These are phyloP conservation scores for Eupeodes latifasciatus DNA, from an alignment of 2,888 invertebrate species.

Conservation along the genomic window DNA sequence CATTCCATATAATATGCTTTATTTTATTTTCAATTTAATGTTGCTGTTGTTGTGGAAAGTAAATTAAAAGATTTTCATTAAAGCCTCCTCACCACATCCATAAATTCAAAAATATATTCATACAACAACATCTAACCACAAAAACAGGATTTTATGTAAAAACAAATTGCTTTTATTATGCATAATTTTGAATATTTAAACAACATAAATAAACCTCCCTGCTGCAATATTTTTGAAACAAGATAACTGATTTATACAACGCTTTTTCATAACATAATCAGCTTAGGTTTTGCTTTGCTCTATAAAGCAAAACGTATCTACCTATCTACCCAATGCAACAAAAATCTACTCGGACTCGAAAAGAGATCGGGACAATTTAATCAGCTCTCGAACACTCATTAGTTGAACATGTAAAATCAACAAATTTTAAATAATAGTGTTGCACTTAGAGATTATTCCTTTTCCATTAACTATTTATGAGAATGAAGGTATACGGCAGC, in stretches of 20 bases:
- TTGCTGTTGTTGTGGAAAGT: too few species aligned
- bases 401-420: neutral
- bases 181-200: too few species aligned
- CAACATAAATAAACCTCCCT: neutral
- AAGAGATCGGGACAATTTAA: neutral
- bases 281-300: neutral
- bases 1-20: too few species aligned
- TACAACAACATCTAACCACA: too few species aligned
- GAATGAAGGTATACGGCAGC: too few species aligned
- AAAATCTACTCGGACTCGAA: neutral
- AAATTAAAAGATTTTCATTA: too few species aligned
- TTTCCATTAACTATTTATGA: neutral
- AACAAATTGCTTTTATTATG: too few species aligned
- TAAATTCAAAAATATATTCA: too few species aligned
- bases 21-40: too few species aligned
- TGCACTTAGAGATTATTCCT: neutral
- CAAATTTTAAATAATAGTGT: neutral
- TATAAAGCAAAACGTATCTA: neutral
- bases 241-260: slow-evolving; percentile 2
- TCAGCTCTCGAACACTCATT: neutral
- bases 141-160: too few species aligned
- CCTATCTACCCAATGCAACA: too few species aligned
- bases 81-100: too few species aligned
- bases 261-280: slow-evolving; percentile 7
- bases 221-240: neutral